phyloP scores from a whole-genome alignment of 2,888 invertebrate species.

The Sarcophaga subvicina region DNA sequence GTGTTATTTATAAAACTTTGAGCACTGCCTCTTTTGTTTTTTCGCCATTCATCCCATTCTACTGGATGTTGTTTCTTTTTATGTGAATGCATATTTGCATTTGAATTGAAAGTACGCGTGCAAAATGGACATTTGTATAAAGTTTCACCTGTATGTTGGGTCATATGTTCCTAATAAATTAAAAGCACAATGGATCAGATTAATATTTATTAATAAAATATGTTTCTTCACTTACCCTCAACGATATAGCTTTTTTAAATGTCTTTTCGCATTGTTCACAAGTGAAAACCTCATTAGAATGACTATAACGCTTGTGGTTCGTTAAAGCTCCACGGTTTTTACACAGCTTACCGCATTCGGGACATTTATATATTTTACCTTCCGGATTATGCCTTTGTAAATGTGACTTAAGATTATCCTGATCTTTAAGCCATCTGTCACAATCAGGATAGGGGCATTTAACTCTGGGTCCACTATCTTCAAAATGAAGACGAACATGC shows the following conservation, averaged over 20 bases:
- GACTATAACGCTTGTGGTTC: conserved; percentile 80
- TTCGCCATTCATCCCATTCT: conserved; percentile 75
- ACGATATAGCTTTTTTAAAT: conserved; percentile 80
- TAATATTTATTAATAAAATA: not conserved
- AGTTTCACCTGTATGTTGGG: conserved; percentile 80
- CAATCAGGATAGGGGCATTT: conserved; percentile 80
- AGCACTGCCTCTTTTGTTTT: conserved; percentile 77
- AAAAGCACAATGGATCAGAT: not conserved
- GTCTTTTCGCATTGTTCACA: conserved; percentile 80
- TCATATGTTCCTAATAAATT: conserved; percentile 78
- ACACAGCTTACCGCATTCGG: conserved; percentile 78
- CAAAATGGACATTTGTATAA: conserved; percentile 81
- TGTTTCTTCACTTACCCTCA: conserved; percentile 74
- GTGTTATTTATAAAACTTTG: conserved; percentile 69
- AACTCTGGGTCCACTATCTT: conserved; percentile 77
- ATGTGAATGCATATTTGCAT: conserved; percentile 81
- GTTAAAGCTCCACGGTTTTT: conserved; percentile 80
- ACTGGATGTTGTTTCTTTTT: conserved; percentile 80
- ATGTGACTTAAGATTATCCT: conserved; percentile 78
- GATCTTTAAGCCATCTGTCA: conserved; percentile 80
- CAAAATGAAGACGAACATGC: conserved; percentile 78
- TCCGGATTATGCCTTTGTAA: conserved; percentile 77
- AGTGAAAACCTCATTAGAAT: conserved; percentile 77
- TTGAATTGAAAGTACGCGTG: conserved; percentile 81
- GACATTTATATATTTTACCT: conserved; percentile 76